Evolutionary conservation across 1,140 invertebrate species (phyloP).

Genomic region (Scaptomyza pallida): DNA sequence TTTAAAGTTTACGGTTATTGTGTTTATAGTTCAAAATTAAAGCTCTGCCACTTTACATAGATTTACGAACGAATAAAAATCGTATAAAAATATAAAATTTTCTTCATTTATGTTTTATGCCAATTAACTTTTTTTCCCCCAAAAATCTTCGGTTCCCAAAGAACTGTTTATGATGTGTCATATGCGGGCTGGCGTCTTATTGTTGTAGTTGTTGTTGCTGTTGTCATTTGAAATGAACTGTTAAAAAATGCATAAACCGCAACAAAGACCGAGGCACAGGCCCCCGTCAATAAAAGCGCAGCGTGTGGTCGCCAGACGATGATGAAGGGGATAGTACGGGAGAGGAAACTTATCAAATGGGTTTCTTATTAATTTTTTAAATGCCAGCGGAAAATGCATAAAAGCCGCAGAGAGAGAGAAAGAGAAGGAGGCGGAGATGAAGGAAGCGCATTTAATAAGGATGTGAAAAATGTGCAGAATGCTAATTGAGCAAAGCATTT

Average conservation of each 20-base stretch:
- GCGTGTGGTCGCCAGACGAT: constrained; percentile 18
- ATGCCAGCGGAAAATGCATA: constrained; percentile 60
- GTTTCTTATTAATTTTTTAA: constrained; percentile 60
- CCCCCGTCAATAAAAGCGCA: constrained; percentile 49
- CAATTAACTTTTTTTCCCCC: constrained; percentile 2
- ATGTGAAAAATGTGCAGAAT: constrained; percentile 75
- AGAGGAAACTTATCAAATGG: constrained; percentile 27
- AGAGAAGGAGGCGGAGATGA: neutral
- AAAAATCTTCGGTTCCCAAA: neutral
- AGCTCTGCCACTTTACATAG: constrained; percentile 50
- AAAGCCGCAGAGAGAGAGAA: constrained; percentile 16
- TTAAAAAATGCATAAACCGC: constrained; percentile 37
- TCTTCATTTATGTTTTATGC: neutral
- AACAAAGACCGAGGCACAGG: constrained; percentile 37
- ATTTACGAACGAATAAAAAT: constrained; percentile 41
- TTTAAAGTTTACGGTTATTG: constrained; percentile 36
- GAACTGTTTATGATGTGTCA: constrained; percentile 71
- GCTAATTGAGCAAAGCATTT: constrained; percentile 73
- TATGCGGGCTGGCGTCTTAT: constrained; percentile 57
- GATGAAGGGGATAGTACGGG: neutral
- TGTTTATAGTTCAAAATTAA: constrained; percentile 40
- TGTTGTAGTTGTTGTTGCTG: constrained; percentile 21
- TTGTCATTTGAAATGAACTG: constrained; percentile 35
- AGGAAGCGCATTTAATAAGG: constrained; percentile 66
- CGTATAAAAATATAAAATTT: constrained; percentile 23